A percentile compares a stretch with the other conserved stretches of the same genome.
phyloP scores from a whole-genome alignment of 1,140 invertebrate species.

The Drosophila kurseongensis region DNA sequence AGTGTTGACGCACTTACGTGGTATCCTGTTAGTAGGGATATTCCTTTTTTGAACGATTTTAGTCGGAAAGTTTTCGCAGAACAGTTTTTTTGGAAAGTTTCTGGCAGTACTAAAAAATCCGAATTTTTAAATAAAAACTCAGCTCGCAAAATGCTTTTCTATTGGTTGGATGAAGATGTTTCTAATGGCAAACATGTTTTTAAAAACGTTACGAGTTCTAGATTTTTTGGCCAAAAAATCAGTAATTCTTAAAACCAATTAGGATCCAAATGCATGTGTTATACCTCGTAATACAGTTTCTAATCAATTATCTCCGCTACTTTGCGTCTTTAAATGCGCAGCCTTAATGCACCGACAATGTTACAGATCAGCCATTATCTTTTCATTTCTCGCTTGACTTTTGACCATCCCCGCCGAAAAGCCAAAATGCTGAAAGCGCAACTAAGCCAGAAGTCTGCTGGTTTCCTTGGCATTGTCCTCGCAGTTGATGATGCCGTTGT shows the following conservation, averaged over 20 bases:
- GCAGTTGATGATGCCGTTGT: conserved; percentile 18
- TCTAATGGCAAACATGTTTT: too few relatives aligned
- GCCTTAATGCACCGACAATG: conserved; percentile 17
- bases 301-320: neutral
- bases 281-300: too few relatives aligned
- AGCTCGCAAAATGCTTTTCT: too few relatives aligned
- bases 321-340: conserved; percentile 4
- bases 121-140: too few relatives aligned
- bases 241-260: too few relatives aligned
- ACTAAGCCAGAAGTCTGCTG: conserved; percentile 26
- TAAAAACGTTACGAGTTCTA: too few relatives aligned
- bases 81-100: too few relatives aligned
- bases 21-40: neutral
- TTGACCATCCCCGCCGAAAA: conserved; percentile 21
- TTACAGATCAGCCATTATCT: conserved; percentile 38
- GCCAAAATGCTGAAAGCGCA: conserved; percentile 19
- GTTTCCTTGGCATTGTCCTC: conserved; percentile 37
- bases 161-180: too few relatives aligned
- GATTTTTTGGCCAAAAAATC: too few relatives aligned
- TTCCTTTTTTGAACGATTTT: neutral
- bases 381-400: conserved; percentile 39
- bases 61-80: too few relatives aligned
- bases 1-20: conserved; percentile 10
- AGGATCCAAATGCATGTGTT: too few relatives aligned
- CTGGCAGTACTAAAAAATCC: too few relatives aligned